Evolutionary conservation across 2,113 vertebrate species (phyloP), one percentile per base, ranked within the genome.

Genomic region (Calidris pygmaea): DNA sequence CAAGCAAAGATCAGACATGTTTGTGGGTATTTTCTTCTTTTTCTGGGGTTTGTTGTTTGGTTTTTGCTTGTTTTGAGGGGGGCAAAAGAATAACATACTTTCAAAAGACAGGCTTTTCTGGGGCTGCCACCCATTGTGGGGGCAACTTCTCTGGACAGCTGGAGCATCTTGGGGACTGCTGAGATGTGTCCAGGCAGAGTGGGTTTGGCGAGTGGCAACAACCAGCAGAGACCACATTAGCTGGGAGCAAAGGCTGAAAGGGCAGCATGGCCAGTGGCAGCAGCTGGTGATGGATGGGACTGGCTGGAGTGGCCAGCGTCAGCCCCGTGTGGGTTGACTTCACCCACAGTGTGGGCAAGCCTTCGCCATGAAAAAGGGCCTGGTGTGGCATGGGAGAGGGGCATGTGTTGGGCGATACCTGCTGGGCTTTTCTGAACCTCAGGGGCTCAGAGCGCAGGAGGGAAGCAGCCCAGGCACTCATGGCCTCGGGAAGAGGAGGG

Each of bases 271-370:
- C 20, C 2, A 0, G 9, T 29, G 21, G 3, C 23, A 45, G 35
- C 21, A 56, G 12, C 18, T 16, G 29, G 14, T 45, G 76, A 52
- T 12, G 26, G 24, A 21, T 24, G 22, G 47, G 21, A 68, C 24
- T 37, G 29, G 27, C 23, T 37, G 70, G 58, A 50, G 14, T 6
- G 45, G 11, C 39, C 30, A 66, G 43, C 20, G 37, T 16, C 24
- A 55, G 37, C 9, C 48, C 62, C 6, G 13, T 2, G 3, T 1
- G 1, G n/a, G n/a, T n/a, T n/a, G n/a, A n/a, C n/a, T n/a, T n/a
- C n/a, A n/a, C n/a, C n/a, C n/a, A n/a, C n/a, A n/a, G n/a, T n/a
- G n/a, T n/a, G n/a, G n/a, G n/a, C 0, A 1, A 82, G 14, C 18
- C 19, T 58, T 30, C 0, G 0, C 43, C 34, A 19, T 39, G n/a